Evolutionary conservation across 2,113 vertebrate genomes (phyloP).

Genomic region (Trematocara zebra): DNA sequence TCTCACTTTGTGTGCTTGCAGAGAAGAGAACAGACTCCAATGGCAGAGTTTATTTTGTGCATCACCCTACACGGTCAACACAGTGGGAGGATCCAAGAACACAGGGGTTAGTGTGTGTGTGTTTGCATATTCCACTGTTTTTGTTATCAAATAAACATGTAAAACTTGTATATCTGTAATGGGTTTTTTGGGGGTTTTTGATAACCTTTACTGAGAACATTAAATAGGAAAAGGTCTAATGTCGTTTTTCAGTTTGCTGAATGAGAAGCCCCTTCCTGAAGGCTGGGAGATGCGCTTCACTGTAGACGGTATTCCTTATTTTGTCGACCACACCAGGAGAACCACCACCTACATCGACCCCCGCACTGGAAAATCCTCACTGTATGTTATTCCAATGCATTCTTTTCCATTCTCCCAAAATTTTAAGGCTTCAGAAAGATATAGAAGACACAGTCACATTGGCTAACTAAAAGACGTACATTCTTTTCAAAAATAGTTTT

Average conservation of each 20-base stretch:
- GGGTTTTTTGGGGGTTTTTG: fast-evolving
- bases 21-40: slow-evolving; percentile 94
- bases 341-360: slow-evolving; percentile 97
- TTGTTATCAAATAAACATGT: background rate
- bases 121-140: background rate
- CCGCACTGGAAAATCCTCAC: slow-evolving; percentile 92
- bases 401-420: background rate
- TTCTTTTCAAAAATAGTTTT: background rate
- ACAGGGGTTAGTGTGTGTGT: slow-evolving; percentile 80
- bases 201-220: background rate
- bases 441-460: background rate
- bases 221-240: background rate
- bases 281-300: slow-evolving; percentile 99
- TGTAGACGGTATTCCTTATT: slow-evolving; percentile 95
- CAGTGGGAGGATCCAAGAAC: slow-evolving; percentile 97
- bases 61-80: slow-evolving; percentile 90
- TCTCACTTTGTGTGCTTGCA: slow-evolving; percentile 29
- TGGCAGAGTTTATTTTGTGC: slow-evolving; percentile 96
- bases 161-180: background rate
- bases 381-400: slow-evolving; percentile 72
- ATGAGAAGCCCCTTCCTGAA: slow-evolving; percentile 96
- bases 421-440: background rate
- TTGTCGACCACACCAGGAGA: slow-evolving; percentile 96
- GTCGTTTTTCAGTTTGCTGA: slow-evolving; percentile 77
- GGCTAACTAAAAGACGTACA: background rate